Percentiles rank a stretch among this genome's conserved stretches.
phyloP scores from a whole-genome alignment of 2,888 invertebrate species.

The Hirtodrosophila alboralis region DNA sequence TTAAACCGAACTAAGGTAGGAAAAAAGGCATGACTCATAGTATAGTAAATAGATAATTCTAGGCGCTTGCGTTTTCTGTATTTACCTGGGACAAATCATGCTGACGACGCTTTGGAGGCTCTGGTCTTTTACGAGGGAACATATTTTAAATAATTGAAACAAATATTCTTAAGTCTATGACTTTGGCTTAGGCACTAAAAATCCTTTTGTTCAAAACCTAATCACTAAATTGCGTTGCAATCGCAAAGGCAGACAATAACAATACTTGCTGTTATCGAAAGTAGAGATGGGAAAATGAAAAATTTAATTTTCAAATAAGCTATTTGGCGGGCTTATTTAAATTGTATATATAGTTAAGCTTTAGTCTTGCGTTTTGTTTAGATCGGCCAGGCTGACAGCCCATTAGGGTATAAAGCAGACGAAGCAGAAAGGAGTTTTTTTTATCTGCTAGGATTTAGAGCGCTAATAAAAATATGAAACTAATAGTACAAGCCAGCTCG shows the following conservation, averaged over 20 bases:
- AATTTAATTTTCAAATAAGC: constrained; percentile 1
- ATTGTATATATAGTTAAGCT: too few species aligned
- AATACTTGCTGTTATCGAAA: constrained; percentile 39
- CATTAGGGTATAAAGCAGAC: too few species aligned
- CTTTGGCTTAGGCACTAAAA: constrained; percentile 23
- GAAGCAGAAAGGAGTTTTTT: too few species aligned
- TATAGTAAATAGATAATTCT: constrained; percentile 50
- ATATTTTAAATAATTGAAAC: constrained; percentile 52
- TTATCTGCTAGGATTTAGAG: too few species aligned
- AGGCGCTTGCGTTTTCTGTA: constrained; percentile 3
- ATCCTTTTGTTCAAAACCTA: constrained; percentile 18
- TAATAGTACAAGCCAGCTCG: too few species aligned
- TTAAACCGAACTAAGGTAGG: constrained; percentile 88
- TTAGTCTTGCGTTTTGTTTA: too few species aligned
- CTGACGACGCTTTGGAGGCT: constrained; percentile 76
- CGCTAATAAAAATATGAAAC: too few species aligned
- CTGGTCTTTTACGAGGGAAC: constrained; percentile 82
- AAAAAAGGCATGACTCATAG: constrained; percentile 53
- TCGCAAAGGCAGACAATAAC: constrained; percentile 33
- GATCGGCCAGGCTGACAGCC: too few species aligned
- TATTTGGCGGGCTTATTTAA: background rate
- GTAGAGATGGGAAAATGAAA: constrained; percentile 18
- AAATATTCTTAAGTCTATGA: constrained; percentile 17
- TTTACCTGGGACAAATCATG: constrained; percentile 83
- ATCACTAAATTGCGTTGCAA: constrained; percentile 47